These are phyloP conservation scores for Agapetus fuscipes DNA, from an alignment of 2,888 invertebrate genomes.

Conservation along the genomic window DNA sequence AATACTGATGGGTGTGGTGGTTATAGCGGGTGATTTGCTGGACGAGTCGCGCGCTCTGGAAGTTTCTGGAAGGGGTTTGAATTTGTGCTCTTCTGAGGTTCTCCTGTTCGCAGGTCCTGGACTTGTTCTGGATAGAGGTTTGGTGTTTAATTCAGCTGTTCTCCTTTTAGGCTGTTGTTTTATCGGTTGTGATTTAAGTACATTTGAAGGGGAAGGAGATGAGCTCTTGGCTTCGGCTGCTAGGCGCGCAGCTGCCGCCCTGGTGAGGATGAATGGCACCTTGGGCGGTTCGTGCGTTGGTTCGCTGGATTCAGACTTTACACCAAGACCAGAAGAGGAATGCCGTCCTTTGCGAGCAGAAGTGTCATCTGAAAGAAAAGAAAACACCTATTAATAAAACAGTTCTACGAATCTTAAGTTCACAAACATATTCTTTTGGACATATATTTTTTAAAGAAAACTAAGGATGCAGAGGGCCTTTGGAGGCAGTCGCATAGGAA, in stretches of 20 bases:
- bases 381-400: too few species aligned
- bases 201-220: constrained; percentile 16
- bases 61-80: neutral
- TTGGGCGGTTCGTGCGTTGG: constrained; percentile 5
- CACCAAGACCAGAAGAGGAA: constrained; percentile 29
- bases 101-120: constrained; percentile 5
- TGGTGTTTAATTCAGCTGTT: constrained; percentile 12
- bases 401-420: too few species aligned
- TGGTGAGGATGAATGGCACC: neutral
- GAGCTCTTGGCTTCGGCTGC: constrained; percentile 17
- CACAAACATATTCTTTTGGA: too few species aligned
- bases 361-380: constrained; percentile 32
- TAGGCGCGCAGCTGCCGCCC: constrained; percentile 10
- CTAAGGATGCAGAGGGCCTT: too few species aligned
- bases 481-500: too few species aligned
- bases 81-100: constrained; percentile 4
- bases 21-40: too few species aligned
- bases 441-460: too few species aligned
- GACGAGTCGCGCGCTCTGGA: too few species aligned
- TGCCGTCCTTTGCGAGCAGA: constrained; percentile 30
- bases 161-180: constrained; percentile 9
- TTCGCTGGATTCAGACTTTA: constrained; percentile 30
- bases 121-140: constrained; percentile 3
- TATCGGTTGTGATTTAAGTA: too few species aligned
- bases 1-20: too few species aligned